Evolutionary conservation across 2,888 invertebrate species (phyloP), one percentile per base, ranked within the genome.

Genomic region (Agriopis leucophaearia): DNA sequence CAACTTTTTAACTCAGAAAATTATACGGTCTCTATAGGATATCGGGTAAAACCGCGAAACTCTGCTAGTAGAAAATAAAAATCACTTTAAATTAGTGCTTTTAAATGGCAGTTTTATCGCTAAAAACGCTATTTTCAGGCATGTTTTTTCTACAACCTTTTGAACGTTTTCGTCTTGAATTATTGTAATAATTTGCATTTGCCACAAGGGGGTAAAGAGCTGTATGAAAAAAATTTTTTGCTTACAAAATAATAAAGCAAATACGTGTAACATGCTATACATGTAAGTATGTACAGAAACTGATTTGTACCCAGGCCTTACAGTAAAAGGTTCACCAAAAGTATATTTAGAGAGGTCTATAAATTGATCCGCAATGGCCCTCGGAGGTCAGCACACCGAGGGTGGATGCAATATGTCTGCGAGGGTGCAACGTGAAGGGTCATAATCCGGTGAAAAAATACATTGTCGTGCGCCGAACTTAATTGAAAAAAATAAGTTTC

Each of bases 361-460:
- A 89, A 88, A 89, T 88, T 88, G 89, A 89, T 89, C 87, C 83
- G 77, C 78, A 83, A 84, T 81, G 71, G 73, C 75, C 69, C 76
- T 72, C 75, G 64, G 81, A 87, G 89, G 91, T 89, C 88, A 88
- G 80, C 81, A 83, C 82, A 78, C 86, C 73, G 82, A 86, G 89
- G 89, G 88, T 83, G 75, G 80, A 75, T 81, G 85, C 89, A 88
- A 89, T 89, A 88, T 88, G 90, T 88, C 85, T 85, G 78, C 78
- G 78, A 85, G 88, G 88, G 87, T 81, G 85, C 78, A 87, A 87
- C 87, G 87, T 88, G 86, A 88, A 88, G 91, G 93, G 93, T 81
- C 85, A 89, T 91, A 91, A 92, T 90, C 91, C 89, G 77, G 75
- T 74, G 81, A 84, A 86, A 89, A 89, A 89, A 87, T 87, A 88